These are phyloP conservation scores for Helogale parvula DNA, from an alignment of 2,113 vertebrate species.

Conservation along the genomic window DNA sequence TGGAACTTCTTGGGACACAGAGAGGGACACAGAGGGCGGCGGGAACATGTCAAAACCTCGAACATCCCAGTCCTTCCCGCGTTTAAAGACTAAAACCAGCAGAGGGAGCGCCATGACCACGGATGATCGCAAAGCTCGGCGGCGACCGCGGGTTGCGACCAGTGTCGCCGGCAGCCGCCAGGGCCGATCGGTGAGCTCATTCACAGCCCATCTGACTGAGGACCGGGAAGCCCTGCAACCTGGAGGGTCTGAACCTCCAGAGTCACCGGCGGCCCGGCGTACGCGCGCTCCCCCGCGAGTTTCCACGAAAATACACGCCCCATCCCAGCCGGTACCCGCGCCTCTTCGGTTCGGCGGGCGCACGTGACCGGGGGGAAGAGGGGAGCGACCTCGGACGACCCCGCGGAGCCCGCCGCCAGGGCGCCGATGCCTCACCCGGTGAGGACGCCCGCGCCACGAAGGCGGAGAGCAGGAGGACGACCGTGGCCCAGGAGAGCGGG, in stretches of 20 bases:
- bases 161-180: no score
- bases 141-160: no score
- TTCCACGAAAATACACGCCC: background rate
- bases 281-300: no score
- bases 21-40: background rate
- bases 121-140: background rate
- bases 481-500: background rate
- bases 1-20: background rate
- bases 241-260: background rate
- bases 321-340: background rate
- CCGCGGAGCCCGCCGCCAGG: background rate
- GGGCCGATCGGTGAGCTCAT: background rate
- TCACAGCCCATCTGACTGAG: background rate
- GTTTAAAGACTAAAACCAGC: conserved; percentile 2
- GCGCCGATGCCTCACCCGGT: conserved; percentile 68
- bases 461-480: background rate
- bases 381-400: background rate
- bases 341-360: background rate
- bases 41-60: background rate
- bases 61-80: background rate
- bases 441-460: background rate
- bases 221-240: background rate
- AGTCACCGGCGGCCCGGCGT: no score
- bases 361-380: background rate
- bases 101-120: conserved; percentile 78